phyloP scores from a whole-genome alignment of 2,888 invertebrate species.

The Watsonalla cultraria region DNA sequence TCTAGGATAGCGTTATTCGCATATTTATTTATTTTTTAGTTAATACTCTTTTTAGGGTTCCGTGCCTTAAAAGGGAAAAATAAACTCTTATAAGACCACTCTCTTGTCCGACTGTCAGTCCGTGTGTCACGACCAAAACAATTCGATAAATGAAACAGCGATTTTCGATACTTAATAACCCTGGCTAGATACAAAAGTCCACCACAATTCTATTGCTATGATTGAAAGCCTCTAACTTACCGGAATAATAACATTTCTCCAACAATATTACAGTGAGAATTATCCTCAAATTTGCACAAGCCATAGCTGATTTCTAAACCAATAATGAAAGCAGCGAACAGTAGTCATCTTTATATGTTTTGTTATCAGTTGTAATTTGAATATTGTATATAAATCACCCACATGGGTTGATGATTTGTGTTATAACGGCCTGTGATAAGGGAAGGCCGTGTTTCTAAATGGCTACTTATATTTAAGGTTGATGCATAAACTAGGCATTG shows the following conservation, averaged over 20 bases:
- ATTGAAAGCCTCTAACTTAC: neutral
- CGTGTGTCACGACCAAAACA: no score
- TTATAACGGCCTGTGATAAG: constrained; percentile 23
- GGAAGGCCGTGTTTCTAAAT: neutral
- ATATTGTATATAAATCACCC: constrained; percentile 47
- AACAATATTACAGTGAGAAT: neutral
- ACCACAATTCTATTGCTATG: no score
- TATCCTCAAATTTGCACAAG: neutral
- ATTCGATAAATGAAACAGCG: no score
- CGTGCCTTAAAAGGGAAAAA: no score
- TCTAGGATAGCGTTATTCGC: no score
- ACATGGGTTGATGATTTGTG: constrained; percentile 33
- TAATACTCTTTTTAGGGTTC: no score
- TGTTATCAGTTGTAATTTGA: constrained; percentile 21
- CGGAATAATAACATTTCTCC: neutral
- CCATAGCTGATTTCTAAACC: neutral
- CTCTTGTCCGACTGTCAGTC: no score
- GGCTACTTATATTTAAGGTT: neutral
- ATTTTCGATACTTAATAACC: no score
- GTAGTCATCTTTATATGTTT: neutral
- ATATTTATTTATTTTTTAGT: no score
- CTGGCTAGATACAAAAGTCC: no score
- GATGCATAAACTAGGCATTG: neutral
- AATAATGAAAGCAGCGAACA: neutral
- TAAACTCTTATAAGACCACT: no score